Percentiles rank a stretch among this genome's conserved stretches.
Evolutionary conservation across 2,113 vertebrate species (phyloP).

Genomic region (Brienomyrus brachyistius): DNA sequence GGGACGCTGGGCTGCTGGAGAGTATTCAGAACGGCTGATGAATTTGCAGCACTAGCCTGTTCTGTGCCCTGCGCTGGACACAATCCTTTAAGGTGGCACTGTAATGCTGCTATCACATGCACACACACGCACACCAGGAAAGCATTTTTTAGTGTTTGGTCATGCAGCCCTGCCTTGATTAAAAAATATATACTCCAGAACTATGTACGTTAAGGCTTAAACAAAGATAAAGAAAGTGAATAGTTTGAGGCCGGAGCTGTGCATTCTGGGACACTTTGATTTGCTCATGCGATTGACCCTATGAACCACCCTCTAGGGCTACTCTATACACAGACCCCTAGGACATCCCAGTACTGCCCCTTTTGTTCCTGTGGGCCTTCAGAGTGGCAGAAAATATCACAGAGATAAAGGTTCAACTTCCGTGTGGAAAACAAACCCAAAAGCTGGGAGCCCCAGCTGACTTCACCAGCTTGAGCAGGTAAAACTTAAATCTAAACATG

Average conservation of each 20-base stretch:
- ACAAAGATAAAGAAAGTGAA: not conserved
- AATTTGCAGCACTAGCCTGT: not conserved
- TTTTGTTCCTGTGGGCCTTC: not conserved
- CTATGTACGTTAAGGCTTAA: slow-evolving; percentile 12
- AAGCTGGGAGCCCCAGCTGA: not conserved
- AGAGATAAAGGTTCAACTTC: not conserved
- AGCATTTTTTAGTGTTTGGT: not conserved
- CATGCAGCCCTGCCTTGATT: not conserved
- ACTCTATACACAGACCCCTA: not conserved
- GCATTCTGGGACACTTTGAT: not conserved
- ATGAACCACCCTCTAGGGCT: not conserved
- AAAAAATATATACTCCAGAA: not conserved
- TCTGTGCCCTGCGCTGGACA: not conserved
- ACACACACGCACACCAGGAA: not conserved
- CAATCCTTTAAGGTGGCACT: not conserved
- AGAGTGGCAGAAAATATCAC: not conserved
- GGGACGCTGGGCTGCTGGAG: not conserved
- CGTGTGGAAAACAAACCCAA: not conserved
- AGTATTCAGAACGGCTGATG: not conserved
- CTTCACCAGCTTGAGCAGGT: not conserved
- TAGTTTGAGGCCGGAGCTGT: not conserved
- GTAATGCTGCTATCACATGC: not conserved
- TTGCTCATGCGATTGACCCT: not conserved
- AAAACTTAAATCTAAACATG: not conserved
- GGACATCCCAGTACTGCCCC: not conserved